Evolutionary conservation across 2,888 invertebrate genomes (phyloP), one percentile per base, ranked within the genome.

Genomic region (Seira sanloemensis): DNA sequence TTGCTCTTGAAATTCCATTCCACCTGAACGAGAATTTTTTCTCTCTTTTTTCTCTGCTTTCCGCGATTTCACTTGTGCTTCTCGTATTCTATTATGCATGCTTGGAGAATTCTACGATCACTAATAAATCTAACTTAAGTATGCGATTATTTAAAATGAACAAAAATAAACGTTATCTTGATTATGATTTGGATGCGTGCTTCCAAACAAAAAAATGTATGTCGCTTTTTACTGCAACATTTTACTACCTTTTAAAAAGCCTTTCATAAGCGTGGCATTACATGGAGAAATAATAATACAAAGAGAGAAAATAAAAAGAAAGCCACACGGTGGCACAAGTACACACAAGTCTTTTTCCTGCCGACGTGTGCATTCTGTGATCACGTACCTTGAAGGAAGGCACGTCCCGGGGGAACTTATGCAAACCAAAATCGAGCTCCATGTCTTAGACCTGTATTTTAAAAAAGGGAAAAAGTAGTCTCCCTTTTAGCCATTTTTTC

Each of bases 341-440:
- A 58, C 58, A 58, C 58, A 58, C 16, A n/a, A n/a, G n/a, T 58
- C 58, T n/a, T 58, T 58, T 58, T 58, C n/a, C 58, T 18, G 58
- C 58, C 58, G 58, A 78, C 78, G 78, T 78, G 78, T 66, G 74
- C 68, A 68, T 25, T 68, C 19, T 54, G 27, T 58, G 80, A 74
- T 50, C 80, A 80, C 80, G 80, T 74, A 80, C 68, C 68, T 74
- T 74, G 73, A 73, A 79, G 65, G 73, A 50, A 73, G 78, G 79
- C 79, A 79, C 79, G 80, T 80, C 80, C 68, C 79, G 5, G n/a
- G n/a, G 80, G 80, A 66, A 54, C 80, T 67, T 74, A 54, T 80
- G 80, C 58, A 80, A 80, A 80, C 73, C 80, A 80, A 74, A 74
- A 65, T 68, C 67, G 80, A 23, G 37, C 58, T 75, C n/a, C 75